Conservation (phyloP, 2,888 invertebrate genomes). For the Leptinotarsa tumamoca region DNA sequence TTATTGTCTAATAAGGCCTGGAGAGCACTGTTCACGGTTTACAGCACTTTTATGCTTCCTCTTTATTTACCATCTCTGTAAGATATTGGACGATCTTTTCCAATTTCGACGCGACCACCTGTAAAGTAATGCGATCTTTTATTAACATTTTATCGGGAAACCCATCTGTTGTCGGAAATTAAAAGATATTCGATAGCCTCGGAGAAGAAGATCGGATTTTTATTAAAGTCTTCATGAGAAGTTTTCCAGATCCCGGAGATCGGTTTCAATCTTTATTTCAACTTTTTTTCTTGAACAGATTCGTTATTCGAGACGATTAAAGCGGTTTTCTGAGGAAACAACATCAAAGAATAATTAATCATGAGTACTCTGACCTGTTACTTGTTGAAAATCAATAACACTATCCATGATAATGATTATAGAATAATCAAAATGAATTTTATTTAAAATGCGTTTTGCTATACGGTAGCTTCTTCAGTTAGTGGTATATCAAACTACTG, state of each 20-base stretch:
- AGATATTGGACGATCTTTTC: conserved; percentile 12
- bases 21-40: background rate
- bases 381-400: no score
- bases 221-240: conserved; percentile 29
- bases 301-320: background rate
- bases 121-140: conserved; percentile 23
- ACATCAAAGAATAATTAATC: background rate
- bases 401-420: no score
- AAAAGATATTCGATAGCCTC: conserved; percentile 27
- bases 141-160: conserved; percentile 21
- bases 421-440: no score
- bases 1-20: background rate
- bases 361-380: background rate
- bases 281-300: background rate
- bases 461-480: no score
- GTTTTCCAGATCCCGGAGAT: conserved; percentile 16
- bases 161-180: conserved; percentile 25
- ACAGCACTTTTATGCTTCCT: background rate
- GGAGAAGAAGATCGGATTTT: conserved; percentile 29
- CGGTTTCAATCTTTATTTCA: conserved; percentile 19
- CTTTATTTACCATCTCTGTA: conserved; percentile 13
- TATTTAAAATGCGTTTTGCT: no score
- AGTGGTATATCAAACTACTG: no score
- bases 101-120: conserved; percentile 23
- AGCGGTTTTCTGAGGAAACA: background rate